Conservation (phyloP, 1,140 invertebrate genomes). For the Teleopsis dalmanni region DNA sequence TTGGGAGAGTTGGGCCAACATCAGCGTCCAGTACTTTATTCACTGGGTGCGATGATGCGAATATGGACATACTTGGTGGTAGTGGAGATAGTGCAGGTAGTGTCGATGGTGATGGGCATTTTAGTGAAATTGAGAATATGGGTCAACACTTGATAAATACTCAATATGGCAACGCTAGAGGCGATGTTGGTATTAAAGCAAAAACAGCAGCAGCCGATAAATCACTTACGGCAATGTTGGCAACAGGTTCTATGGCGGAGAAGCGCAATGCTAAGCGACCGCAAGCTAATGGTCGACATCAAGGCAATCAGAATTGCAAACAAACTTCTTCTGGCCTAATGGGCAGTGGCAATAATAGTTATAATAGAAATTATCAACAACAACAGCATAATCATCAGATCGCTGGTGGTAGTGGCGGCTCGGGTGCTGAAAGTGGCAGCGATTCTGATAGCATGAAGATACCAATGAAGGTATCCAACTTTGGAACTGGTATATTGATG, state of each 20-base stretch:
- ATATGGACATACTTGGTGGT: conserved; percentile 24
- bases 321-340: conserved; percentile 2
- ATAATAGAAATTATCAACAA: too few species aligned
- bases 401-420: conserved; percentile 33
- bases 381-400: conserved; percentile 45
- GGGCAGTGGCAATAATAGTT: conserved; percentile 43
- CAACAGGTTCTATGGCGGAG: conserved; percentile 12
- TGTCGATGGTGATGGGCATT: conserved; percentile 44
- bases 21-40: conserved; percentile 7
- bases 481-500: conserved; percentile 31
- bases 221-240: conserved; percentile 11
- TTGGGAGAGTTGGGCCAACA: conserved; percentile 4
- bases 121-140: conserved; percentile 48
- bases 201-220: conserved; percentile 11
- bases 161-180: conserved; percentile 9
- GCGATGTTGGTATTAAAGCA: conserved; percentile 13
- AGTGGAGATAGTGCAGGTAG: conserved; percentile 26
- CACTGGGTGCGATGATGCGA: conserved; percentile 24
- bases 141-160: conserved; percentile 41
- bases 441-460: conserved; percentile 60
- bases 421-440: conserved; percentile 39
- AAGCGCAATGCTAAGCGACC: conserved; percentile 41
- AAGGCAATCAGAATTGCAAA: conserved; percentile 12
- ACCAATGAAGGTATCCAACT: conserved; percentile 44
- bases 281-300: conserved; percentile 29